phyloP scores from a whole-genome alignment of 1,140 invertebrate genomes.

The Lordiphosa clarofinis region DNA sequence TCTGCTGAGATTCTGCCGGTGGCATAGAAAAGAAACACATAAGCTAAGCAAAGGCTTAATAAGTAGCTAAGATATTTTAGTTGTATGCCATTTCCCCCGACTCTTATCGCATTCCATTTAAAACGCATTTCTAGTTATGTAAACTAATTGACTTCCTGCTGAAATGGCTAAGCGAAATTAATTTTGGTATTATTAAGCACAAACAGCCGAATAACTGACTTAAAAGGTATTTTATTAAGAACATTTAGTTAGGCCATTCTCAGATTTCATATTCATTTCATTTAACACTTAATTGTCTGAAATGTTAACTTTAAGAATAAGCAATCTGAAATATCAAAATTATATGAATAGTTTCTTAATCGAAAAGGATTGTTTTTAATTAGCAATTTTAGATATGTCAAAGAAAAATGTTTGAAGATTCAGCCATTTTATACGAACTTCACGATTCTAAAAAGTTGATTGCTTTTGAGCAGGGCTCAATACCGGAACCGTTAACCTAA shows the following conservation, averaged over 20 bases:
- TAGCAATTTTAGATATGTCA: no score
- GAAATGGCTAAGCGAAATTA: conserved; percentile 3
- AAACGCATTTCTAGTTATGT: conserved; percentile 45
- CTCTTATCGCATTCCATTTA: conserved; percentile 40
- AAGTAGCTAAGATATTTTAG: conserved; percentile 50
- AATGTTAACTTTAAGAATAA: conserved; percentile 1
- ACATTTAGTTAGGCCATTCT: no score
- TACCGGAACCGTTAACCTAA: no score
- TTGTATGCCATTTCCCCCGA: conserved; percentile 34
- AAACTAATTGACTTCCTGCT: conserved; percentile 9
- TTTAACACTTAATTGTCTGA: no score
- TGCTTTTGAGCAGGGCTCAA: no score
- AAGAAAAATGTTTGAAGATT: no score
- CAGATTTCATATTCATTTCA: no score
- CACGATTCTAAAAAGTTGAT: neutral
- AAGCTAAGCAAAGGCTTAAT: conserved; percentile 41
- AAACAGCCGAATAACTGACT: neutral
- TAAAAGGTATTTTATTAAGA: neutral
- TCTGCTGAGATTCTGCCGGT: conserved; percentile 55
- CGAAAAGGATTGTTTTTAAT: no score
- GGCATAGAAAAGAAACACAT: conserved; percentile 43
- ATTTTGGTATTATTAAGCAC: conserved; percentile 1
- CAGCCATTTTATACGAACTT: neutral
- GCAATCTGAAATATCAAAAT: conserved; percentile 4
- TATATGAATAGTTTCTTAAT: no score